Base-by-base conservation (phyloP, 2,888 invertebrate genomes). In the Meteorus colon region DNA sequence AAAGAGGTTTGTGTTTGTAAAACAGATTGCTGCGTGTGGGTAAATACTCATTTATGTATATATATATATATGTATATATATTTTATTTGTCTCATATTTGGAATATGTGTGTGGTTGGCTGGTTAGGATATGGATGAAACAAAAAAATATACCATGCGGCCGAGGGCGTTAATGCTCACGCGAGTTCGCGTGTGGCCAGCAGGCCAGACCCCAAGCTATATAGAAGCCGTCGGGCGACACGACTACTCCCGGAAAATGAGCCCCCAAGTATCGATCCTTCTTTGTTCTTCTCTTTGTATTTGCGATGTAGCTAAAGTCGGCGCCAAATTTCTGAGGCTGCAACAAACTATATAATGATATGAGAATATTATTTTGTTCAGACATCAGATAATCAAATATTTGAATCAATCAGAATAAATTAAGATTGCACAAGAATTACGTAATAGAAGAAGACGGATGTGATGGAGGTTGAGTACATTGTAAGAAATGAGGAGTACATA, bases 171-270 rank as follows among this genome's bases (percentile, higher is more conserved):
- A 74, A 74, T 74, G 74, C 68, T 74, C 68, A 74, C 74, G 74
- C 74, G 74, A 74, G 51, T 63, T 74, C 62, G 74, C 74, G 69
- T 74, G 74, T 62, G 31, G 68, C 19, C 51, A 29, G 29, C n/a
- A 65, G 51, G 24, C 8, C 65, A 73, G 55, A 73, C 63, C 27
- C 19, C 12, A 60, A 27, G n/a, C 8, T 19, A 60, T 60, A 41
- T 37, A 59, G 59, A 59, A 60, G 24, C 24, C 34, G 65, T 19
- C 48, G 34, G 41, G 29, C 51, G 34, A 41, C 62, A 62, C 67
- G 45, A 62, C 60, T 69, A 74, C 69, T 69, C 68, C 74, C 68
- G 68, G 74, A 74, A 74, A 74, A 74, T 74, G 69, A 74, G 74
- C 74, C 68, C 29, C 60, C 1, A 63, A 60, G 62, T 74, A 74